Base-by-base conservation (phyloP, 2,888 invertebrate species). In the Meiosimyza platycephala region DNA sequence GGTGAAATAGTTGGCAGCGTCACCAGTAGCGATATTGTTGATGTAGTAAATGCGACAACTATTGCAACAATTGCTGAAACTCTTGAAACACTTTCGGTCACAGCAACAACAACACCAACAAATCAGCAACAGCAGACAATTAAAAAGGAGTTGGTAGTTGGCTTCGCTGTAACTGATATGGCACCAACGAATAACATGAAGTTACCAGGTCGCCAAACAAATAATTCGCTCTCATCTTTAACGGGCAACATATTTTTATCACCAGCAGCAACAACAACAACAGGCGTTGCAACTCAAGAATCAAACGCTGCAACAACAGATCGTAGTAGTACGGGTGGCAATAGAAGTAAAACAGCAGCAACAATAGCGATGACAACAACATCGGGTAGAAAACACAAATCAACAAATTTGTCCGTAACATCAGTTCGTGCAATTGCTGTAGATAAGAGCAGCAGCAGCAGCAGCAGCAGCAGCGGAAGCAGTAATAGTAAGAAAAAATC, bases 181-280 rank as follows among this genome's bases (percentile, higher is more conserved):
- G 85, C 88, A 78, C 87, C 88, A 77, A 83, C 87, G 63, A 84
- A 85, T 54, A 86, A 85, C 78, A 84, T 86, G 28, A 87, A 87
- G 80, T 79, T 88, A 81, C 87, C 90, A 40, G 95, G 95, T 70
- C 89, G 95, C 74, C 95, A 95, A 87, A 95, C 95, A 12, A 95
- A 95, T 83, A 95, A 95, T 86, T 95, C 95, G 1, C 88, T 95
- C 64, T 93, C 95, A 2, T 94, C 94, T 13, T 93, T 94, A 67
- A 94, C 94, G 3, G 95, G 95, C 47, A 94, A 94, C 84, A 94
- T 95, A 77, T 90, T 95, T 72, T 94, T 95, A 85, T 93, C 87
- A 66, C 77, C 80, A 89, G 66, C 76, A 22, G 57, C 75, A 54
- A 13, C 55, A 22, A 55, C 75, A 57, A 62, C 74, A 15, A 71